A percentile compares a stretch with the other conserved stretches of the same genome.
Conservation (phyloP, 92 coral and sea anemone genomes). For the Isaurus tuberculatus region DNA sequence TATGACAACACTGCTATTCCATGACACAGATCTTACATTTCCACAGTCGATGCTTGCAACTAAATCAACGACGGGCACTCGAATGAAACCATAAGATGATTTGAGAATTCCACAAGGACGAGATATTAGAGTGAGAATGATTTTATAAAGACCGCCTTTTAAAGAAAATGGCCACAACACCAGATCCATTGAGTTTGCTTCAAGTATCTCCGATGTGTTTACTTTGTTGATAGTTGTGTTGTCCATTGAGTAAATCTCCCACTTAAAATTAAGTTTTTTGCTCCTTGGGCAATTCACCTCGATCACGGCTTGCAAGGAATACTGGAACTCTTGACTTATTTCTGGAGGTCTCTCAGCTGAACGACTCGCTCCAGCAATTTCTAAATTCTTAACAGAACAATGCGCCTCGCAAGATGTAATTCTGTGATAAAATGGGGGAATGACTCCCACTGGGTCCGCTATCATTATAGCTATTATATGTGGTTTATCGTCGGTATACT, state of each 20-base stretch:
- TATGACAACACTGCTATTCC: conserved; percentile 58
- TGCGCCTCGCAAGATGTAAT: conserved; percentile 50
- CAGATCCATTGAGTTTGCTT: conserved; percentile 48
- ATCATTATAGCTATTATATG: conserved; percentile 58
- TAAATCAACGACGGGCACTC: conserved; percentile 66
- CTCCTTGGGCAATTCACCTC: conserved; percentile 8
- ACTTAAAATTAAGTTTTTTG: conserved; percentile 8
- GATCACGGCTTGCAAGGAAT: conserved; percentile 37
- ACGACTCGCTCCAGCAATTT: conserved; percentile 67
- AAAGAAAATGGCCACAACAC: conserved; percentile 64
- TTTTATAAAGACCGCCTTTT: conserved; percentile 75
- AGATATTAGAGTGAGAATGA: conserved; percentile 58
- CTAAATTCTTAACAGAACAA: conserved; percentile 65
- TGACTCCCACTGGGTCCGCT: conserved; percentile 66
- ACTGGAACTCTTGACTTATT: conserved; percentile 73
- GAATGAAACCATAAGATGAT: conserved; percentile 67
- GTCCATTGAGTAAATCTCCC: conserved; percentile 17
- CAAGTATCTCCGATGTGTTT: conserved; percentile 11
- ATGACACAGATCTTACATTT: conserved; percentile 68
- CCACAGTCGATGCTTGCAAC: conserved; percentile 85
- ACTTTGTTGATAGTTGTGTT: conserved; percentile 3
- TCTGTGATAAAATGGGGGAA: conserved; percentile 35
- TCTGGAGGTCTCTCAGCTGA: conserved; percentile 50
- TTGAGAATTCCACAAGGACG: conserved; percentile 61
- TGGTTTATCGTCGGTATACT: conserved; percentile 38